Conservation (phyloP, 2,113 vertebrate genomes). For the Calypte anna region DNA sequence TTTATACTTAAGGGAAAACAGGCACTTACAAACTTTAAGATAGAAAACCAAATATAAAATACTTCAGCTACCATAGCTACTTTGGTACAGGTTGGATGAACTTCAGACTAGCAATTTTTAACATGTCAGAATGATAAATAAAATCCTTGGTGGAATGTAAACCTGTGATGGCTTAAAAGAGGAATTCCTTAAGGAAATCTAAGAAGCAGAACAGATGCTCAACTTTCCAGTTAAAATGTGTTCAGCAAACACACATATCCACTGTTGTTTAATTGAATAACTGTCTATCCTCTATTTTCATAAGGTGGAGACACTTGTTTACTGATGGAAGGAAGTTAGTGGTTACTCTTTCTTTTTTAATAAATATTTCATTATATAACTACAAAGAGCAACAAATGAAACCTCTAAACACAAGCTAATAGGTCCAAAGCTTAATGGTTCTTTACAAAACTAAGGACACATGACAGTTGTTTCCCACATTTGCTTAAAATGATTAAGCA, state of each 20-base stretch:
- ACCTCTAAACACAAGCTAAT: constrained; percentile 32
- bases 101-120: constrained; percentile 25
- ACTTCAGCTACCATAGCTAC: background rate
- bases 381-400: constrained; percentile 31
- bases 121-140: background rate
- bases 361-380: constrained; percentile 61
- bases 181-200: constrained; percentile 52
- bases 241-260: constrained; percentile 10
- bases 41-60: background rate
- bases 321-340: constrained; percentile 21
- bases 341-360: background rate
- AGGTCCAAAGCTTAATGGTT: constrained; percentile 51
- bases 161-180: constrained; percentile 9
- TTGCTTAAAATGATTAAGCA: constrained; percentile 47
- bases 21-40: background rate
- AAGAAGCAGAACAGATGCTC: constrained; percentile 37
- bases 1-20: background rate
- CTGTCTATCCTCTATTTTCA: constrained; percentile 7
- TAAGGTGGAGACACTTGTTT: constrained; percentile 25
- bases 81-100: background rate
- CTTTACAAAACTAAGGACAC: constrained; percentile 27
- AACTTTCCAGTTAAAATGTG: background rate
- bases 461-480: constrained; percentile 47
- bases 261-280: constrained; percentile 5
- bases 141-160: constrained; percentile 19